These are phyloP conservation scores for Ploceus nigricollis DNA, from an alignment of 2,113 vertebrate genomes.

Conservation along the genomic window DNA sequence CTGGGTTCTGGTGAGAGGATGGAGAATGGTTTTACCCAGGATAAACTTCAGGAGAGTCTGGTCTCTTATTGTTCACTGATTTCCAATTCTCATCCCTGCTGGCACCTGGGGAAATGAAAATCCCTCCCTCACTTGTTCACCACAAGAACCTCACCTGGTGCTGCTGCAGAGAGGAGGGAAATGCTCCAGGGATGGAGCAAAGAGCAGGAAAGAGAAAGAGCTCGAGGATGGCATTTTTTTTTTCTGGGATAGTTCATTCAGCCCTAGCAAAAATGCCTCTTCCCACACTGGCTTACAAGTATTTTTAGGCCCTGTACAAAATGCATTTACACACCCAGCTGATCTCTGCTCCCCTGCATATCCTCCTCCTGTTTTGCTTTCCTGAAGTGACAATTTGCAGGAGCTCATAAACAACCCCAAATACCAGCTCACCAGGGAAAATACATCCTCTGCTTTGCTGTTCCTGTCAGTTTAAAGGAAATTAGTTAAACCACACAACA, in stretches of 20 bases:
- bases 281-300: background rate
- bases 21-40: background rate
- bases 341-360: background rate
- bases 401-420: conserved; percentile 12
- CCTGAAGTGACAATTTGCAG: background rate
- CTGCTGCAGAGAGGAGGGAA: background rate
- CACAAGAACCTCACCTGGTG: accelerated
- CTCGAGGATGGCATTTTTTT: background rate
- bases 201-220: background rate
- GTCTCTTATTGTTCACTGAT: background rate
- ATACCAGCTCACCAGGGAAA: conserved; percentile 23
- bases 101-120: background rate
- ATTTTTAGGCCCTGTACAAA: background rate
- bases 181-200: background rate
- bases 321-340: background rate
- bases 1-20: background rate
- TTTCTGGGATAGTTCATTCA: background rate
- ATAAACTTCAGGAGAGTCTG: background rate
- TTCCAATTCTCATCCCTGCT: background rate
- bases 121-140: background rate
- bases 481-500: conserved; percentile 2
- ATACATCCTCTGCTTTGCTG: background rate
- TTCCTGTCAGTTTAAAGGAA: background rate
- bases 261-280: background rate
- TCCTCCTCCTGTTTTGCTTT: background rate